Conservation (phyloP, 2,113 vertebrate genomes). For the Eptesicus fuscus region DNA sequence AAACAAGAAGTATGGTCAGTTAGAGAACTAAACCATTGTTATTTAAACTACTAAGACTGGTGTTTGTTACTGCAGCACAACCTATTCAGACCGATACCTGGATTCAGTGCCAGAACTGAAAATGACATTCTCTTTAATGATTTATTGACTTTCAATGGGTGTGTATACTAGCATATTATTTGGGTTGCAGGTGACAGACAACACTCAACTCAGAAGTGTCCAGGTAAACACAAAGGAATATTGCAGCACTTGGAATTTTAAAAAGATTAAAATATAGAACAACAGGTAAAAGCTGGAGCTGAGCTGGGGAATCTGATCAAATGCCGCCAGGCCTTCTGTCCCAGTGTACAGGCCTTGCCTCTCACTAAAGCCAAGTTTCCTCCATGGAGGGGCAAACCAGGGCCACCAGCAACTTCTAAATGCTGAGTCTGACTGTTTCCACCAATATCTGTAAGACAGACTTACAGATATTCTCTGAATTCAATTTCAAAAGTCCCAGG, state of each 20-base stretch:
- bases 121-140: neutral
- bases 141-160: neutral
- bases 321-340: neutral
- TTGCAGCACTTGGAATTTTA: neutral
- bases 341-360: neutral
- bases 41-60: neutral
- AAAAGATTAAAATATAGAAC: neutral
- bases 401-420: neutral
- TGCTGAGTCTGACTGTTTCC: neutral
- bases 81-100: neutral
- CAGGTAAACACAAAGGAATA: slow-evolving; percentile 2
- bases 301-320: neutral
- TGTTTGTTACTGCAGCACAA: neutral
- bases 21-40: neutral
- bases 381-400: neutral
- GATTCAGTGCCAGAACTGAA: neutral
- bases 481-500: neutral
- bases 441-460: neutral
- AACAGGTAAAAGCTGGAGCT: neutral
- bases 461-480: neutral
- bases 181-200: neutral
- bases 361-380: neutral
- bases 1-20: neutral
- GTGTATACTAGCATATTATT: neutral
- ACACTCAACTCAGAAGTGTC: neutral